phyloP scores from a whole-genome alignment of 1,140 invertebrate genomes.

The Anthonomus grandis region DNA sequence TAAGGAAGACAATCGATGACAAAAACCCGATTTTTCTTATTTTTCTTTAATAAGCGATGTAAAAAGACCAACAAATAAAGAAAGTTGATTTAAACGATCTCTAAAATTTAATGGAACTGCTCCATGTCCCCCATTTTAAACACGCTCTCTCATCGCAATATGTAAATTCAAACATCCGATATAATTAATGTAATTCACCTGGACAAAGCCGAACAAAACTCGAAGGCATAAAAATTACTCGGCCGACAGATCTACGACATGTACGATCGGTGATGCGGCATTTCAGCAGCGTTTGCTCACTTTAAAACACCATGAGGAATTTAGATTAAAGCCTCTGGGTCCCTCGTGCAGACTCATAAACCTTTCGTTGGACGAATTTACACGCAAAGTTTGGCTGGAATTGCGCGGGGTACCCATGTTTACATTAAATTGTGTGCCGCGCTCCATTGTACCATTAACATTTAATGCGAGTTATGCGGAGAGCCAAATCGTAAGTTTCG shows the following conservation, averaged over 20 bases:
- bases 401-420: constrained; percentile 30
- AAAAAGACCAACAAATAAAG: no score
- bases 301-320: constrained; percentile 30
- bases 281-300: constrained; percentile 12
- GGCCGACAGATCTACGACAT: constrained; percentile 13
- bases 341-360: constrained; percentile 9
- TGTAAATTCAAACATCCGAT: neutral
- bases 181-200: neutral
- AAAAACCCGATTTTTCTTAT: no score
- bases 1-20: no score
- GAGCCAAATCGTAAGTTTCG: constrained; percentile 37
- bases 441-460: constrained; percentile 44
- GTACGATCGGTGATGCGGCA: constrained; percentile 8
- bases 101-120: no score
- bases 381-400: constrained; percentile 41
- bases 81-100: no score
- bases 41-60: no score
- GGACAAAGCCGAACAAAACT: neutral
- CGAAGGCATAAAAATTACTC: neutral
- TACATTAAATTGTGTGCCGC: constrained; percentile 45
- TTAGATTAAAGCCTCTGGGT: constrained; percentile 37
- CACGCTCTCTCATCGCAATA: neutral
- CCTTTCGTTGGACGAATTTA: constrained; percentile 31
- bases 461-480: constrained; percentile 47
- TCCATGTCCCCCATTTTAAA: no score